A percentile compares a stretch with the other conserved stretches of the same genome.
These are phyloP conservation scores for Parotocinclus haroldoi DNA, from an alignment of 2,797 vertebrate species.

Conservation along the genomic window DNA sequence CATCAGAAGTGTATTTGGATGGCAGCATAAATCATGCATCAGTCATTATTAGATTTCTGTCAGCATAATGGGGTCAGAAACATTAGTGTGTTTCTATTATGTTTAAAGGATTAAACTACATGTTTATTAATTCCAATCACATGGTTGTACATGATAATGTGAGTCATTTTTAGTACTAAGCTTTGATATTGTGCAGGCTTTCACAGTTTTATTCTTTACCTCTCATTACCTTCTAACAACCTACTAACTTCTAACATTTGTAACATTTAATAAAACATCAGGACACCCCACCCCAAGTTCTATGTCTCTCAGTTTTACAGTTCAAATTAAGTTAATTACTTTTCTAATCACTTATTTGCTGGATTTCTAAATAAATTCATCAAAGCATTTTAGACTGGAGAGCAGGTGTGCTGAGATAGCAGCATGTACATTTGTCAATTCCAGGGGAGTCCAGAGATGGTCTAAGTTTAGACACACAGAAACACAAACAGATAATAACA, in stretches of 20 bases:
- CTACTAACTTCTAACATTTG: slow-evolving; percentile 28
- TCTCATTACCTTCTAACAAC: too few relatives aligned
- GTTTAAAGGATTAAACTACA: too few relatives aligned
- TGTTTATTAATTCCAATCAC: slow-evolving; percentile 38
- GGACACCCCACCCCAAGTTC: slow-evolving; percentile 26
- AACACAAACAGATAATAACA: slow-evolving; percentile 5
- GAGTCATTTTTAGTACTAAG: slow-evolving; percentile 21
- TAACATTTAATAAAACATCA: slow-evolving; percentile 12
- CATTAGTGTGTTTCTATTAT: too few relatives aligned
- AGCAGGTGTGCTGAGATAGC: slow-evolving; percentile 30
- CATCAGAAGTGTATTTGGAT: too few relatives aligned
- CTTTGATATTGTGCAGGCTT: slow-evolving; percentile 32
- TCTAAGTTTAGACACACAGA: not conserved
- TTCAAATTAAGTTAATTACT: slow-evolving; percentile 19
- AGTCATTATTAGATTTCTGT: too few relatives aligned
- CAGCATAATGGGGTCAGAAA: too few relatives aligned
- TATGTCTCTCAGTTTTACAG: slow-evolving; percentile 10
- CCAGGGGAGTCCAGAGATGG: slow-evolving; percentile 2
- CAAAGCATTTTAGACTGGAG: slow-evolving; percentile 38
- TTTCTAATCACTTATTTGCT: slow-evolving; percentile 34
- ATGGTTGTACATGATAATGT: slow-evolving; percentile 34
- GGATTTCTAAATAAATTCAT: slow-evolving; percentile 46
- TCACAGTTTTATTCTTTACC: slow-evolving; percentile 29
- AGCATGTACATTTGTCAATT: slow-evolving; percentile 38
- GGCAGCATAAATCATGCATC: too few relatives aligned